phyloP scores from a whole-genome alignment of 53 echinoderm and acorn worm species.

The Echinarachnius parma region DNA sequence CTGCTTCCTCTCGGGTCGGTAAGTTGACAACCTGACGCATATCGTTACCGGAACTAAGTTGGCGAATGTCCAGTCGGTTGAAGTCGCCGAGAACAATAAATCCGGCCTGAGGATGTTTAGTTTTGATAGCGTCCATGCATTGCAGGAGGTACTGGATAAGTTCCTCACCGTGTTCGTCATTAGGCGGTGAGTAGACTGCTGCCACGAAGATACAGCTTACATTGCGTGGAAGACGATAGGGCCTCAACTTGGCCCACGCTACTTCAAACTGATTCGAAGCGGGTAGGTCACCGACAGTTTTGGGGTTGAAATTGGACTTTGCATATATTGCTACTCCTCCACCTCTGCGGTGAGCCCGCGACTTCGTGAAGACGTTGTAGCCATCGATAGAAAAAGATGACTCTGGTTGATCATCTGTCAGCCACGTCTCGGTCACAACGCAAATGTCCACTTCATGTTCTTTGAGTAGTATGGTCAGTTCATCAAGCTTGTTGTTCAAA shows the following conservation, averaged over 20 bases:
- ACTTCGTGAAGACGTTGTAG: constrained; percentile 44
- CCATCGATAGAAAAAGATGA: constrained; percentile 32
- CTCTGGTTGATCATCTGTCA: constrained; percentile 17
- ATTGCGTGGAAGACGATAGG: constrained; percentile 36
- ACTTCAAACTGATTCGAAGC: constrained; percentile 37
- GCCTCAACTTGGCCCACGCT: constrained; percentile 42
- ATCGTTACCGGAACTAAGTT: constrained; percentile 7
- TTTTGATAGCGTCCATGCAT: constrained; percentile 29
- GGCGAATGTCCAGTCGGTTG: constrained; percentile 30
- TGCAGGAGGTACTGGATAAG: constrained; percentile 30
- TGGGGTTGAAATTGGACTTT: constrained; percentile 1
- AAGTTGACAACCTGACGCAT: constrained; percentile 42
- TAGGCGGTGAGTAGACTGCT: constrained; percentile 46
- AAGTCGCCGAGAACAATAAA: constrained; percentile 38
- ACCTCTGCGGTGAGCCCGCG: constrained; percentile 30
- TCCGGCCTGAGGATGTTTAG: constrained; percentile 33
- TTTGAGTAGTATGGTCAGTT: not conserved
- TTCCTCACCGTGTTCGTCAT: not conserved
- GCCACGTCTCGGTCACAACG: constrained; percentile 51
- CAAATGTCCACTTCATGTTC: constrained; percentile 5
- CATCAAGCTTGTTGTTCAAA: constrained; percentile 17
- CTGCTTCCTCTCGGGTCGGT: constrained; percentile 41
- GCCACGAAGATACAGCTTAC: constrained; percentile 22
- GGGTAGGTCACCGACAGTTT: constrained; percentile 9
- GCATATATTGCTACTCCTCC: constrained; percentile 64